Conservation (phyloP, 2,113 vertebrate genomes). For the Nettapus auritus region DNA sequence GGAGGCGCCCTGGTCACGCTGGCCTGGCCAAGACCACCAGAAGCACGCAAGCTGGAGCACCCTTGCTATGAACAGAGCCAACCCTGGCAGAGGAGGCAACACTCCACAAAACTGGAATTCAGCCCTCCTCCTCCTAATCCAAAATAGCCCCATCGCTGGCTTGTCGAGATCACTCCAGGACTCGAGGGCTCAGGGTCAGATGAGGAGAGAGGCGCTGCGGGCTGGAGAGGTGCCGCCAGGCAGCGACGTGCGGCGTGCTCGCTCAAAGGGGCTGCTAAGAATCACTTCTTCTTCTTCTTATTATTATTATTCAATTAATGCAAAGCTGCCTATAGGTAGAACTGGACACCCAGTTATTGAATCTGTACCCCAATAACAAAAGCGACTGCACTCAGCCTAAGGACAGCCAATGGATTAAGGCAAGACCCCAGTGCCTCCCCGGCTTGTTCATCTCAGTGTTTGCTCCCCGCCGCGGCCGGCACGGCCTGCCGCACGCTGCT, state of each 20-base stretch:
- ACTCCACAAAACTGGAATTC: background rate
- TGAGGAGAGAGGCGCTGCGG: background rate
- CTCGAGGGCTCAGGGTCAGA: background rate
- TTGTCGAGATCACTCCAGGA: background rate
- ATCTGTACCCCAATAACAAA: background rate
- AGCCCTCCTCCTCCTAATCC: background rate
- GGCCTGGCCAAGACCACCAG: background rate
- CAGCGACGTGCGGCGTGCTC: accelerated
- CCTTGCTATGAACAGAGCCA: background rate
- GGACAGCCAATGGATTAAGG: background rate
- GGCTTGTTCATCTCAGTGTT: accelerated
- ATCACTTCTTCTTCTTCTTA: background rate
- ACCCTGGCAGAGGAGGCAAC: background rate
- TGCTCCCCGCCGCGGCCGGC: background rate
- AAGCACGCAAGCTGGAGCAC: background rate
- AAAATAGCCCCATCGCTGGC: background rate
- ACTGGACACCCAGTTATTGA: background rate
- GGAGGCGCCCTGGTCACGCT: accelerated
- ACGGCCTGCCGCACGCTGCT: background rate
- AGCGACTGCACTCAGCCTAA: background rate
- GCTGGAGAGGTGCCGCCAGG: background rate
- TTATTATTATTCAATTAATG: background rate
- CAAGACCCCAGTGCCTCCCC: background rate
- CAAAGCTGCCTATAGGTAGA: background rate
- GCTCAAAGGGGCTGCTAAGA: background rate